phyloP scores from a whole-genome alignment of 2,113 vertebrate species.

The Hydrochoerus hydrochaeris region DNA sequence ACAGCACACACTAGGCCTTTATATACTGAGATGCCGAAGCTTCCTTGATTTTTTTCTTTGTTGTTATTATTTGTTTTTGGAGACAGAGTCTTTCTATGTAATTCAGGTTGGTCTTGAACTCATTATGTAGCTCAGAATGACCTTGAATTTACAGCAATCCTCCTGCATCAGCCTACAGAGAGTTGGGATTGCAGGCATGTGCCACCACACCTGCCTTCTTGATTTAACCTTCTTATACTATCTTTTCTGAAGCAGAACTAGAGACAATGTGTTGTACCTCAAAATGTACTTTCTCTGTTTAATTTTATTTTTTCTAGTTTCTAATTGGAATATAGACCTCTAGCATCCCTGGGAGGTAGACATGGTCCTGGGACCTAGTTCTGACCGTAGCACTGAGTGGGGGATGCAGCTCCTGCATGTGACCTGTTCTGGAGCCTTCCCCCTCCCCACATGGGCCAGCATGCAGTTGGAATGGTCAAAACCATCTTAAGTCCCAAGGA shows the following conservation, averaged over 20 bases:
- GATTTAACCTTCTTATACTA: background rate
- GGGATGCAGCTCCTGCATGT: too few relatives aligned
- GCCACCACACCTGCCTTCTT: background rate
- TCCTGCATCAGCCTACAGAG: background rate
- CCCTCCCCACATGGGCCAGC: background rate
- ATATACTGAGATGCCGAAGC: background rate
- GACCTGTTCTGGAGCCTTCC: background rate
- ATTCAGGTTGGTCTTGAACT: too few relatives aligned
- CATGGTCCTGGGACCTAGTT: background rate
- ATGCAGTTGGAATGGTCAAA: background rate
- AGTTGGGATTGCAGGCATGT: background rate
- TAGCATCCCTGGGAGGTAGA: background rate
- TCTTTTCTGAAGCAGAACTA: background rate
- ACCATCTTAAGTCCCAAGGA: background rate
- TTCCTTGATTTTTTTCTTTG: background rate
- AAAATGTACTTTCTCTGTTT: background rate
- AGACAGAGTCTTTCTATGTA: background rate
- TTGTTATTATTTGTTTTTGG: background rate
- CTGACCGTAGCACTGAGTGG: rapidly evolving
- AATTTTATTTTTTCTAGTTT: background rate
- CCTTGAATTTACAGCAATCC: background rate
- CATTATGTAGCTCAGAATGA: background rate
- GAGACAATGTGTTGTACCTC: background rate
- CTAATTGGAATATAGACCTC: background rate
- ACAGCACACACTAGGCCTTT: background rate